Conservation (phyloP, 2,888 invertebrate species). For the Nemotelus pantherinus region DNA sequence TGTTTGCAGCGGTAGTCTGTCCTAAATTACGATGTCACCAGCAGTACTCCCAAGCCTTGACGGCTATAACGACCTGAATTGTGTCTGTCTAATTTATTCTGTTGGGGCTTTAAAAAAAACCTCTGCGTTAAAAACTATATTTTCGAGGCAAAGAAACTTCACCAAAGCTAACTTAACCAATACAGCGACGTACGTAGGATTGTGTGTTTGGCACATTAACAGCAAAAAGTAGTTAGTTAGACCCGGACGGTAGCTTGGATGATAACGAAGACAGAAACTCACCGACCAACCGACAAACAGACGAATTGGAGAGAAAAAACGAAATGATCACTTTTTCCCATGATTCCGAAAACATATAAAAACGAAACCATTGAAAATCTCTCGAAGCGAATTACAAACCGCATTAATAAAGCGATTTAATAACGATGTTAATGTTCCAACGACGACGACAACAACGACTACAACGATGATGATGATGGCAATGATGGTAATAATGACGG, state of each 20-base stretch:
- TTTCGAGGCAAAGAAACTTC: not conserved
- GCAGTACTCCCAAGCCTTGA: not conserved
- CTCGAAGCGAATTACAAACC: conserved; percentile 20
- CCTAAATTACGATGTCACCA: conserved; percentile 26
- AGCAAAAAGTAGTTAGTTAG: no score
- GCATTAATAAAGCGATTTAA: conserved; percentile 38
- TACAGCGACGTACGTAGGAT: not conserved
- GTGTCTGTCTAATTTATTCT: conserved; percentile 6
- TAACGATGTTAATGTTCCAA: conserved; percentile 18
- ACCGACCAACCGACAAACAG: not conserved
- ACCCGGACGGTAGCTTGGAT: not conserved
- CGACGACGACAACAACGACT: not conserved
- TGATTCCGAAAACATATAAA: conserved; percentile 6
- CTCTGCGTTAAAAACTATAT: no score
- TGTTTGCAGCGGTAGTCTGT: not conserved
- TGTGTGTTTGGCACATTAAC: no score
- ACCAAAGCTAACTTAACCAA: not conserved
- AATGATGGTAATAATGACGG: not conserved
- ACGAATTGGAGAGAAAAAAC: conserved; percentile 7
- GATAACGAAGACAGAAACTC: not conserved
- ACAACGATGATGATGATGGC: not conserved
- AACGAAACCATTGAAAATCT: not conserved
- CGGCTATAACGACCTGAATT: conserved; percentile 29
- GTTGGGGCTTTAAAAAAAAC: not conserved
- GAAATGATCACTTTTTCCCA: conserved; percentile 30